phyloP scores from a whole-genome alignment of 2,797 vertebrate genomes.

The Rhodeus uyekii region DNA sequence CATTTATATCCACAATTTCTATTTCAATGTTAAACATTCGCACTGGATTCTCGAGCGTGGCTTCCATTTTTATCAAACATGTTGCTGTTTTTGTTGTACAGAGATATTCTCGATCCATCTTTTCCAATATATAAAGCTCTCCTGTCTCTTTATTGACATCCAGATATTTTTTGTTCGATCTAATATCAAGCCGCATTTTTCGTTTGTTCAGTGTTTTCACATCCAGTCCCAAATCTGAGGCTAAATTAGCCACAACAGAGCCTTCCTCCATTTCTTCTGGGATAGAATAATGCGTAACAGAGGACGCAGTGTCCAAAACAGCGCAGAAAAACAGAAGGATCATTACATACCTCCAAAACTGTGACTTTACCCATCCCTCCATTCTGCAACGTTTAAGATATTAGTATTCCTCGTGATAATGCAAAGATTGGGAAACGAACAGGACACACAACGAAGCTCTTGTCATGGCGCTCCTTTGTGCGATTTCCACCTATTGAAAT shows the following conservation, averaged over 20 bases:
- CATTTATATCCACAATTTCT: constrained; percentile 68
- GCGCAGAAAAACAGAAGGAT: constrained; percentile 19
- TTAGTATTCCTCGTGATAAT: not conserved
- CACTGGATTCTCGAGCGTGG: constrained; percentile 65
- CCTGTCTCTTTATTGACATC: constrained; percentile 64
- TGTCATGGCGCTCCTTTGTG: not conserved
- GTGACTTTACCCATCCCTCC: not conserved
- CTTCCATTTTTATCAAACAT: constrained; percentile 65
- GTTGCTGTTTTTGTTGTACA: constrained; percentile 18
- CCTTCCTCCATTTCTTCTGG: constrained; percentile 72
- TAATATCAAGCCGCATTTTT: constrained; percentile 67
- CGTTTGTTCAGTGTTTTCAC: constrained; percentile 57
- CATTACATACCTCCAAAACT: constrained; percentile 39
- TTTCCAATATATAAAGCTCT: constrained; percentile 67
- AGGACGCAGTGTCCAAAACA: not conserved
- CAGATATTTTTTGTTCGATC: constrained; percentile 65
- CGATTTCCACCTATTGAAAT: not conserved
- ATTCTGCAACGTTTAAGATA: constrained; percentile 14
- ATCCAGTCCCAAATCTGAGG: constrained; percentile 68
- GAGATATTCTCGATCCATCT: constrained; percentile 73
- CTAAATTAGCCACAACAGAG: constrained; percentile 70
- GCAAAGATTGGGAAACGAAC: rapidly evolving
- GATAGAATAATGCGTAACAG: constrained; percentile 66
- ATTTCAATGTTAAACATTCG: constrained; percentile 69
- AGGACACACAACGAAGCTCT: not conserved